Evolutionary conservation across 2,113 vertebrate species (phyloP).

Genomic region (Heliornis fulica): DNA sequence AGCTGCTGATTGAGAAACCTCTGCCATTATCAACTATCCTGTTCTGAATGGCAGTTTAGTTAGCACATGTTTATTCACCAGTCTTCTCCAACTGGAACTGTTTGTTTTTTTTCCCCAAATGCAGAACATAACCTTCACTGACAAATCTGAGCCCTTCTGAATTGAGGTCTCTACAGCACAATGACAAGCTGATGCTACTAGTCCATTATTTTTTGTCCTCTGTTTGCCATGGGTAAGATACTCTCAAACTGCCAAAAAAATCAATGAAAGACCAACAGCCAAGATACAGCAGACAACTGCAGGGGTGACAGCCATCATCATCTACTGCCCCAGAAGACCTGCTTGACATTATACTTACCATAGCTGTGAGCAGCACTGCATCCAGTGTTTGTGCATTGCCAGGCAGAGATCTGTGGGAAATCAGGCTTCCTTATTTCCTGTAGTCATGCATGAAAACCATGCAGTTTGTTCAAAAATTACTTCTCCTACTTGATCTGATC

Average conservation of each 20-base stretch:
- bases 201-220: not conserved
- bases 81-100: not conserved
- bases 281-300: not conserved
- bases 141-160: not conserved
- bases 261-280: not conserved
- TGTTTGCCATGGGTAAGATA: not conserved
- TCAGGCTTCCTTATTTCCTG: not conserved
- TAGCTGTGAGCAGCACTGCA: not conserved
- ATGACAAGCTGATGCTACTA: fast-evolving
- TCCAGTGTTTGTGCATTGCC: fast-evolving
- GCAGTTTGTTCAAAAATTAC: not conserved
- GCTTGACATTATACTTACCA: not conserved
- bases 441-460: not conserved
- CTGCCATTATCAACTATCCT: not conserved
- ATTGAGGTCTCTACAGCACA: not conserved
- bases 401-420: not conserved
- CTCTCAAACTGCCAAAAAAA: not conserved
- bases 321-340: not conserved
- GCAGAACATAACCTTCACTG: not conserved
- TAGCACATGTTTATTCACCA: not conserved
- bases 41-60: not conserved
- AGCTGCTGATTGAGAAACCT: not conserved
- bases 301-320: not conserved
- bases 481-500: not conserved
- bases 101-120: not conserved